These are phyloP conservation scores for Enteromius anoplus DNA, from an alignment of 2,797 vertebrate genomes.

Conservation along the genomic window DNA sequence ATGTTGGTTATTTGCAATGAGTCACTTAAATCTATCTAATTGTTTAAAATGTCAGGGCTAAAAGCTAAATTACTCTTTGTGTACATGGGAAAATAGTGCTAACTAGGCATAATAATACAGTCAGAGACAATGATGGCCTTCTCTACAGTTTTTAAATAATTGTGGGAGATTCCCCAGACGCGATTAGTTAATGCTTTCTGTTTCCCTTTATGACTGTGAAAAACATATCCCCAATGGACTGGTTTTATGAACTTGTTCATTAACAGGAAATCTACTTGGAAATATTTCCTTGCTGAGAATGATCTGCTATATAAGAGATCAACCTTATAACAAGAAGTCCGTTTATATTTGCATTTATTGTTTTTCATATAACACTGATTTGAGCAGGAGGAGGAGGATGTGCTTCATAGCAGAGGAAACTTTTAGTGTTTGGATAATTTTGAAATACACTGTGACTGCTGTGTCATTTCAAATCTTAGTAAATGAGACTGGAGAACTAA, in stretches of 20 bases:
- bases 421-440: background rate
- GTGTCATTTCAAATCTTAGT: slow-evolving; percentile 12
- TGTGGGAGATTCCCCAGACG: slow-evolving; percentile 35
- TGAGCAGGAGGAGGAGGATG: background rate
- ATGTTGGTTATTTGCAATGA: background rate
- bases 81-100: background rate
- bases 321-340: background rate
- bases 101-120: background rate
- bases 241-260: background rate
- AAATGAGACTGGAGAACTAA: background rate
- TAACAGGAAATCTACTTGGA: slow-evolving; percentile 5
- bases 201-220: background rate
- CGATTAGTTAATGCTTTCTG: slow-evolving; percentile 28
- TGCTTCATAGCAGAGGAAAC: background rate
- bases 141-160: background rate
- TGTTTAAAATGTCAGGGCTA: background rate
- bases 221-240: slow-evolving; percentile 66
- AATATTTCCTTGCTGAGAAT: slow-evolving; percentile 9
- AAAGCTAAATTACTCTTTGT: background rate
- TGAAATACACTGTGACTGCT: background rate
- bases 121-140: background rate
- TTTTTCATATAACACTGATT: background rate
- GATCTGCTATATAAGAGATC: background rate
- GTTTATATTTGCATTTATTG: background rate
- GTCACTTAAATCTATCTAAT: background rate